Conservation (phyloP, 2,113 vertebrate species). For the Cathartes aura region DNA sequence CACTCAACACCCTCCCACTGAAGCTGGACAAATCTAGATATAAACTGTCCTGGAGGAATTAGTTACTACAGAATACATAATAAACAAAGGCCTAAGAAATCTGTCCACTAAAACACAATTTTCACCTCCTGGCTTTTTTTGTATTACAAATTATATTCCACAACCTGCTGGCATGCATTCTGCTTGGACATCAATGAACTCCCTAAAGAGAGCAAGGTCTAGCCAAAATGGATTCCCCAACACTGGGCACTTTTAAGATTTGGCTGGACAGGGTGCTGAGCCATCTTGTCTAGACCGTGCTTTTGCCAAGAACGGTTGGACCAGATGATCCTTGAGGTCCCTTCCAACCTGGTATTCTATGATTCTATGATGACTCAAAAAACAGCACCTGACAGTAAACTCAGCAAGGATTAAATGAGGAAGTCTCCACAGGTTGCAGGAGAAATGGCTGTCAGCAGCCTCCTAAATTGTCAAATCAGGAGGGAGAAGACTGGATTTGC, state of each 20-base stretch:
- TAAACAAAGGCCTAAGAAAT: not conserved
- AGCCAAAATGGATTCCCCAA: not conserved
- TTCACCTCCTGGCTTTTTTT: not conserved
- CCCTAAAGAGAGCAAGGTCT: not conserved
- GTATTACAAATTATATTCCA: not conserved
- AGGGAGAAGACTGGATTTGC: slow-evolving; percentile 4
- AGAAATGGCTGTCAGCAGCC: not conserved
- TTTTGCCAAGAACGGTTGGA: not conserved
- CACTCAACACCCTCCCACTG: not conserved
- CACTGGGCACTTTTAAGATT: not conserved
- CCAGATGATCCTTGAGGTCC: not conserved
- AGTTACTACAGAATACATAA: not conserved
- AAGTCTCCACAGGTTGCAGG: not conserved
- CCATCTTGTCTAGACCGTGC: not conserved
- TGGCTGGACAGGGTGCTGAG: not conserved
- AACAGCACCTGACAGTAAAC: not conserved
- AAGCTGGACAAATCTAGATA: slow-evolving; percentile 3
- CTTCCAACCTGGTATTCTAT: not conserved
- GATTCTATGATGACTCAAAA: not conserved
- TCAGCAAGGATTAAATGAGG: not conserved
- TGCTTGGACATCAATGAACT: not conserved
- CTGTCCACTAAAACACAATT: not conserved
- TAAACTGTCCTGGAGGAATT: slow-evolving; percentile 14
- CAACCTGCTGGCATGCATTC: not conserved
- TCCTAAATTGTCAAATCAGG: not conserved